Evolutionary conservation across 2,113 vertebrate species (phyloP).

Genomic region (Xyrauchen texanus): DNA sequence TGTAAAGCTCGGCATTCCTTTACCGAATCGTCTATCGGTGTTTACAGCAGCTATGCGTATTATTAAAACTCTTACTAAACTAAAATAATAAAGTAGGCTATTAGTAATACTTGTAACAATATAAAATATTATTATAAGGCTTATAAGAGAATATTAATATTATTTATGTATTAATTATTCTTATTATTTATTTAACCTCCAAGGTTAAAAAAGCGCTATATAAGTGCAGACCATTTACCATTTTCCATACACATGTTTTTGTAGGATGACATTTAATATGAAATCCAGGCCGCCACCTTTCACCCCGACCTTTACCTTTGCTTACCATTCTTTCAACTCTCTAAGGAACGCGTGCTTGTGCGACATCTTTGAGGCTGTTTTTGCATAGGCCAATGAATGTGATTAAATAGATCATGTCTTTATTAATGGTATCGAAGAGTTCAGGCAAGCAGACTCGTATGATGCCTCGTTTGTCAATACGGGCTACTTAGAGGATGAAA

Average conservation of each 20-base stretch:
- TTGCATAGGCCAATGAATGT: constrained; percentile 77
- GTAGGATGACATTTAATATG: constrained; percentile 15
- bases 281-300: constrained; percentile 4
- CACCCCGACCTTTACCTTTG: neutral
- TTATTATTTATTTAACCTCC: too few species aligned
- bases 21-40: neutral
- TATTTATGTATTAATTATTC: too few species aligned
- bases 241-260: neutral
- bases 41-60: too few species aligned
- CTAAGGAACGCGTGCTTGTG: constrained; percentile 30
- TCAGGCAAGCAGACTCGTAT: constrained; percentile 73
- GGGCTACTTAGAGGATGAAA: constrained; percentile 58
- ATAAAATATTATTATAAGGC: too few species aligned
- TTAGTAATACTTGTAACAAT: too few species aligned
- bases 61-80: too few species aligned
- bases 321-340: constrained; percentile 47
- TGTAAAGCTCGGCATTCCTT: neutral
- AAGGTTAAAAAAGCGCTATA: too few species aligned
- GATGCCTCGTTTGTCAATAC: constrained; percentile 72
- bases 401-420: constrained; percentile 88
- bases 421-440: constrained; percentile 81
- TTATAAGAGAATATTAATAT: too few species aligned
- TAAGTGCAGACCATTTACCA: too few species aligned
- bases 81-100: too few species aligned
- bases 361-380: constrained; percentile 72